A percentile compares a stretch with the other conserved stretches of the same genome.
Evolutionary conservation across 2,888 invertebrate genomes (phyloP).

Genomic region (Cheilosia impressa): DNA sequence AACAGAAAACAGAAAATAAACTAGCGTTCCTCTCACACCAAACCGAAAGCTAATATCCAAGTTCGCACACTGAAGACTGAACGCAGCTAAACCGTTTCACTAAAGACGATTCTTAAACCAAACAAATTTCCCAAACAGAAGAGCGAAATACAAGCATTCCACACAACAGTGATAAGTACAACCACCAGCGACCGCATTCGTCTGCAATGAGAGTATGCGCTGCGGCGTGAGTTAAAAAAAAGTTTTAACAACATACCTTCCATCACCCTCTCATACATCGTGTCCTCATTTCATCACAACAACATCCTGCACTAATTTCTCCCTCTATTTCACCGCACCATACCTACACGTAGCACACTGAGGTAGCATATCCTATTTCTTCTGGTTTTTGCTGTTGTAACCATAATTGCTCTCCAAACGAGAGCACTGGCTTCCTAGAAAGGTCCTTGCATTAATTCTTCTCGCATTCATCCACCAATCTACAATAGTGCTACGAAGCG

Average conservation of each 20-base stretch:
- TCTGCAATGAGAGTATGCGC: conserved; percentile 62
- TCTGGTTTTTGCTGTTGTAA: conserved; percentile 51
- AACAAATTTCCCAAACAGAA: conserved; percentile 28
- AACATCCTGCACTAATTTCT: conserved; percentile 55
- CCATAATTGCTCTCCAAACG: conserved; percentile 72
- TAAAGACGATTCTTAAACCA: conserved; percentile 31
- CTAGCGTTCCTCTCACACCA: conserved; percentile 2
- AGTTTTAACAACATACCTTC: conserved; percentile 28
- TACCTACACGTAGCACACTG: background rate
- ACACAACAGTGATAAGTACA: conserved; percentile 34
- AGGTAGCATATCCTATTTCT: conserved; percentile 6
- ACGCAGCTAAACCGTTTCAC: conserved; percentile 45
- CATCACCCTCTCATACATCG: conserved; percentile 34
- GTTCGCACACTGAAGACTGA: conserved; percentile 58
- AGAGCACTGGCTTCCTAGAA: conserved; percentile 70
- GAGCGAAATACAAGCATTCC: conserved; percentile 5
- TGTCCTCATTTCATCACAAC: conserved; percentile 70
- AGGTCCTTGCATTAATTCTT: conserved; percentile 74
- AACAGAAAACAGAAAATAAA: background rate
- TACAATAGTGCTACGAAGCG: conserved; percentile 54
- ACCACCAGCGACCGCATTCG: conserved; percentile 38
- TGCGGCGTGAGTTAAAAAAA: conserved; percentile 22
- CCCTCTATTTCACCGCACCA: conserved; percentile 21
- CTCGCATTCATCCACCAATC: conserved; percentile 43
- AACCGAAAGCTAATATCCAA: conserved; percentile 49